phyloP scores from a whole-genome alignment of 2,797 vertebrate genomes.

The Gouania willdenowi region DNA sequence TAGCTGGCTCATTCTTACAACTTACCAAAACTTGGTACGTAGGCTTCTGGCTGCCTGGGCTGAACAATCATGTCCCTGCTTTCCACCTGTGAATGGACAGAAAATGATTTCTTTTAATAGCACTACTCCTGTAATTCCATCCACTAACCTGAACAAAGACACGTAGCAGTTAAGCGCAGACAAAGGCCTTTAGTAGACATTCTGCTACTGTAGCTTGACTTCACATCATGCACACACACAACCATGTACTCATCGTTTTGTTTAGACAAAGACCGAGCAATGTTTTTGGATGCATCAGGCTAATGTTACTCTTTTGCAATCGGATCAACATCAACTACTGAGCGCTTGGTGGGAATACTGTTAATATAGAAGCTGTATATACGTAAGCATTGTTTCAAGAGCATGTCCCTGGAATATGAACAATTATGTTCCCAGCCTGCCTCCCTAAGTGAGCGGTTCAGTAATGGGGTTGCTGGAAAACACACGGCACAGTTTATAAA shows the following conservation, averaged over 20 bases:
- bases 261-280: not conserved
- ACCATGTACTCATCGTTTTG: not conserved
- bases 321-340: conserved; percentile 25
- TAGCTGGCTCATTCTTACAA: too few relatives aligned
- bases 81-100: conserved; percentile 34
- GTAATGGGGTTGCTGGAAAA: conserved; percentile 68
- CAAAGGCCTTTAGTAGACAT: conserved; percentile 6
- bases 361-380: conserved; percentile 42
- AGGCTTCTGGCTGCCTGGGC: conserved; percentile 56
- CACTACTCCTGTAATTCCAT: conserved; percentile 51
- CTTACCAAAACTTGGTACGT: conserved; percentile 74
- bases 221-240: not conserved
- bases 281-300: not conserved
- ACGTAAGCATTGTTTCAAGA: conserved; percentile 42
- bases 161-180: conserved; percentile 11
- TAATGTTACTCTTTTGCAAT: conserved; percentile 5
- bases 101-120: conserved; percentile 23
- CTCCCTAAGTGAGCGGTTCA: conserved; percentile 35
- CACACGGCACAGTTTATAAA: conserved; percentile 36
- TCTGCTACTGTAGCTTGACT: conserved; percentile 12
- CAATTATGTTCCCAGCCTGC: conserved; percentile 36
- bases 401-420: conserved; percentile 33
- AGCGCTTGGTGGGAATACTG: conserved; percentile 36
- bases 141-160: conserved; percentile 39
- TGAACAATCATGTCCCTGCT: conserved; percentile 68